Base-by-base conservation (phyloP, 2,113 vertebrate genomes). In the Isurus oxyrinchus region DNA sequence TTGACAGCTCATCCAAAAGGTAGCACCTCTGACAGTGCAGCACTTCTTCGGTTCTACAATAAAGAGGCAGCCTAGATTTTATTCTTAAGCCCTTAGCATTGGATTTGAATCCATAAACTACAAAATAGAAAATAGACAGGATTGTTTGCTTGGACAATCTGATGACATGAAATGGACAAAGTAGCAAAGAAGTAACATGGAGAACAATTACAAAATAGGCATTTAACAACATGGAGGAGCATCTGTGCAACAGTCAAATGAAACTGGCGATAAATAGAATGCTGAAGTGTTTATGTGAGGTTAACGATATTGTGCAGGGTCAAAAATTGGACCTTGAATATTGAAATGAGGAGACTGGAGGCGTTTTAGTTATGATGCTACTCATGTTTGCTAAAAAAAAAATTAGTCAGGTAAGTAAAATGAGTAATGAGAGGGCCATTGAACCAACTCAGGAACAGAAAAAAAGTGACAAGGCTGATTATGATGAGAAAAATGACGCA, bases 381-480 rank as follows among this genome's bases (percentile, higher is more conserved):
- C 19, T n/a, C 59, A 66, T 7, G 35, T 63, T 11, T 44, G 19
- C 57, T 25, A n/a, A 23, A 23, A 63, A n/a, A 40, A 63, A 94
- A 66, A 63, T 63, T 63, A 40, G 90, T 61, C 14, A 13, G 25
- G 57, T 14, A 63, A 63, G 59, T 44, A 66, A 94, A 63, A 40
- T 40, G 59, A 94, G 59, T 40, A 40, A 94, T 63, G 90, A 94
- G n/a, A 94, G n/a, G 59, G 40, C 23, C 90, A 16, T 40, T 94
- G 88, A 59, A 91, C 55, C 27, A 91, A 55, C 3, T 61, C 88
- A 63, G n/a, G 90, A 94, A 66, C 59, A 66, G 59, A 94, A 59
- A 3, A 16, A 63, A 94, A 94, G 90, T 94, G 57, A 94, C 59
- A 66, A 40, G 57, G 59, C 57, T 93, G 90, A 94, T 94, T 94